Base-by-base conservation (phyloP, 2,113 vertebrate genomes). In the Pristiophorus japonicus region DNA sequence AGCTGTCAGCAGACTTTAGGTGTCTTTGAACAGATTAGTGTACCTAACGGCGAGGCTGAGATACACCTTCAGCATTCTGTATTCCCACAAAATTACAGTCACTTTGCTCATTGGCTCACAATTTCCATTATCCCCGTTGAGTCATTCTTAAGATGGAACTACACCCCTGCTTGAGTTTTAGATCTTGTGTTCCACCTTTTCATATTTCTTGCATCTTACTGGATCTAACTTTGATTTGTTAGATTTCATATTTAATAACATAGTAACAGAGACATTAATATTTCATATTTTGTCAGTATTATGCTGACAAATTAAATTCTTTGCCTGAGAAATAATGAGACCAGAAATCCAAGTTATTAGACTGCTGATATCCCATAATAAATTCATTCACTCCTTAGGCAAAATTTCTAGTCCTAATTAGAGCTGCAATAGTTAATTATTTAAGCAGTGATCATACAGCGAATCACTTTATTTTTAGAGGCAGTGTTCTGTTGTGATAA, bases 351-450 rank as follows among this genome's bases (percentile, higher is more conserved):
- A 91, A 63, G 88, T 38, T 92, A 92, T 92, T 92, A 92, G 59
- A 92, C 63, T 92, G 14, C 88, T 38, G 88, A 65, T 92, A 92
- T 92, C 34, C 59, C 59, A 65, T 92, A 92, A 92, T 92, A 63
- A 38, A 92, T 63, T 92, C 88, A 65, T 34, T 63, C 88, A 65
- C n/a, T 63, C 88, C 88, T 92, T 62, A 20, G 88, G 88, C 88
- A 92, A 92, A 20, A 63, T 92, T 92, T 92, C 59, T 38, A 38
- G 88, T 38, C 88, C 88, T 92, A 92, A 92, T 92, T 92, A 92
- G 88, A 92, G 34, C 4, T 63, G 55, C 88, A 92, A 92, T 92
- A 62, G 59, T 92, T 92, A 92, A 92, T 92, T 92, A 92, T 92
- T 92, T 92, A 92, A n/a, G 20, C 59, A 92, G 55, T 92, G 34